Evolutionary conservation across 2,888 invertebrate species (phyloP), one percentile per base, ranked within the genome.

Genomic region (Apantesis nais): DNA sequence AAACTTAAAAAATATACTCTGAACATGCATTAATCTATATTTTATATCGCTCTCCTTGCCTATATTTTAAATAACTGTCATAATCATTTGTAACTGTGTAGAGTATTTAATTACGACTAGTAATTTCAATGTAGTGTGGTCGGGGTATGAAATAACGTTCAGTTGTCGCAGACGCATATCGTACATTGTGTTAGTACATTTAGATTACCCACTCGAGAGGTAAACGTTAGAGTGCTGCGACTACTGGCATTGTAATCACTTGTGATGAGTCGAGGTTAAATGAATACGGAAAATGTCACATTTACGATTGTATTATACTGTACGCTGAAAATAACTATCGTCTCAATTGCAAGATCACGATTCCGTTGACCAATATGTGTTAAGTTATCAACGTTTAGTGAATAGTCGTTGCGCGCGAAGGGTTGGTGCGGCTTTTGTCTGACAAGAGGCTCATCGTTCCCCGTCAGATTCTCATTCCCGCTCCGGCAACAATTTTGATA

Each of bases 391-490:
- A 44, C 52, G 62, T 66, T 69, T 64, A n/a, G 44, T 52, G 70
- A 39, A 22, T 68, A 16, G 66, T 67, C 60, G 37, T 29, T 44
- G 64, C 66, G 67, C 65, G 44, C 71, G 41, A 64, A 63, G 71
- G 73, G 68, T 70, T 72, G 74, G n/a, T 75, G 70, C 66, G 68
- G 31, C 37, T 34, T 62, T 60, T 55, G 64, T 65, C 25, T 67
- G 76, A 70, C 67, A 61, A 66, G 31, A 72, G 34, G 68, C 74
- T 80, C 73, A 82, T 78, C 74, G 78, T 74, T 5, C 66, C 72
- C 74, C 77, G 70, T 72, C 73, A 14, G 74, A 80, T 85, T 84
- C 80, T 84, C 79, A 76, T 81, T 87, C 88, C 89, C 86, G 84
- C 78, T 72, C 71, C 85, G 81, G 87, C 87, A 84, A 80, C 70